Evolutionary conservation across 2,797 vertebrate genomes (phyloP), one percentile per base, ranked within the genome.

Genomic region (Danio albolineatus): DNA sequence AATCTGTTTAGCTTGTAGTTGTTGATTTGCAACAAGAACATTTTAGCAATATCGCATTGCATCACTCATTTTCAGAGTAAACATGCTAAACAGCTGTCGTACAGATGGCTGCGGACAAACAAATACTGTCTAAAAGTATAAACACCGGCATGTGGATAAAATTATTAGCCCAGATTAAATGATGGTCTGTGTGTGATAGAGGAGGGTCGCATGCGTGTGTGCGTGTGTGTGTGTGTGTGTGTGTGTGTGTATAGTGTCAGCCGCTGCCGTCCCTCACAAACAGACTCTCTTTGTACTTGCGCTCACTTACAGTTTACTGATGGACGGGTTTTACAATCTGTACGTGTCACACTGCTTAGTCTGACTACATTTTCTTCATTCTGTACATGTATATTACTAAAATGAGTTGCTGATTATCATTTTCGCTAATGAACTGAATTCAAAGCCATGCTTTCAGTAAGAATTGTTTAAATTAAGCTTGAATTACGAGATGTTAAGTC

Each of bases 261-360:
- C 28, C 78, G 8, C 67, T 56, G 78, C 41, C 46, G 49, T 79
- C 78, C 69, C 78, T 64, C 48, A 43, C 13, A 5, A 73, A 79
- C 78, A 79, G 77, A 72, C 67, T 64, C 57, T 3, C 69, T 79
- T 79, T 79, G 77, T 79, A 43, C 67, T 71, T 6, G 10, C 17
- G 5, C 19, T 64, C 57, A 56, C 67, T 36, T 43, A 54, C 57
- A 70, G 43, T 59, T 54, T 44, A 53, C 67, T 9, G 7, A 19
- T 8, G 4, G 19, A 72, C 10, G 21, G 19, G 17, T 41, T 70
- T 49, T 53, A 21, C 38, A 61, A 17, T 7, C 39, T 67, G 49
- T 66, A 49, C 17, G 43, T 62, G 73, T 64, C 6, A 65, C 41
- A 36, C 10, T 48, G 53, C 43, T 48, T 43, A 74, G 61, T 61